Percentiles rank a stretch among this genome's conserved stretches.
phyloP scores from a whole-genome alignment of 2,113 vertebrate species.

The Rhea pennata region DNA sequence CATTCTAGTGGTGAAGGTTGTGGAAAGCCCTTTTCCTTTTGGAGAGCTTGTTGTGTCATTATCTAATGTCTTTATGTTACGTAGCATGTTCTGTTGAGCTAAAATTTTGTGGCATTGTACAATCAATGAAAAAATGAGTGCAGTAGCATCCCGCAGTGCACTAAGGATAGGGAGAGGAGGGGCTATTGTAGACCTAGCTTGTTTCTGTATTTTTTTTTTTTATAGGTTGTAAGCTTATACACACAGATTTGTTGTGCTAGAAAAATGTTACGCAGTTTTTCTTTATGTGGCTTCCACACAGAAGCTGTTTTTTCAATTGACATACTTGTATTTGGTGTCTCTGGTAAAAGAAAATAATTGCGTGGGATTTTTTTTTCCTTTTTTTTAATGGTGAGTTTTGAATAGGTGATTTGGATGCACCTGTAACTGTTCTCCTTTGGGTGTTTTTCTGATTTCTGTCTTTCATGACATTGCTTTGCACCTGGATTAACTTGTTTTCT shows the following conservation, averaged over 20 bases:
- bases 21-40: neutral
- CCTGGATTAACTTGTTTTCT: conserved; percentile 27
- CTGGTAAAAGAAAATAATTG: neutral
- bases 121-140: neutral
- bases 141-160: neutral
- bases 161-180: neutral
- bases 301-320: neutral
- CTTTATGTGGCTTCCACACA: neutral
- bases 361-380: too few species aligned
- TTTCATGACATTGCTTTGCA: neutral
- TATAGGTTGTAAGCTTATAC: fast-evolving
- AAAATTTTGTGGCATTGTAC: neutral
- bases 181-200: neutral
- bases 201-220: neutral
- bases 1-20: neutral
- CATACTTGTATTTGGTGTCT: neutral
- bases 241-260: fast-evolving
- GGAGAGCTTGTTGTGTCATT: neutral
- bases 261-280: fast-evolving
- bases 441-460: neutral
- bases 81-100: neutral
- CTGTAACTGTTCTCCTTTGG: neutral
- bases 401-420: neutral
- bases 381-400: neutral
- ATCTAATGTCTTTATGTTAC: neutral